Conservation (phyloP, 2,888 invertebrate species). For the Drosophila merina region DNA sequence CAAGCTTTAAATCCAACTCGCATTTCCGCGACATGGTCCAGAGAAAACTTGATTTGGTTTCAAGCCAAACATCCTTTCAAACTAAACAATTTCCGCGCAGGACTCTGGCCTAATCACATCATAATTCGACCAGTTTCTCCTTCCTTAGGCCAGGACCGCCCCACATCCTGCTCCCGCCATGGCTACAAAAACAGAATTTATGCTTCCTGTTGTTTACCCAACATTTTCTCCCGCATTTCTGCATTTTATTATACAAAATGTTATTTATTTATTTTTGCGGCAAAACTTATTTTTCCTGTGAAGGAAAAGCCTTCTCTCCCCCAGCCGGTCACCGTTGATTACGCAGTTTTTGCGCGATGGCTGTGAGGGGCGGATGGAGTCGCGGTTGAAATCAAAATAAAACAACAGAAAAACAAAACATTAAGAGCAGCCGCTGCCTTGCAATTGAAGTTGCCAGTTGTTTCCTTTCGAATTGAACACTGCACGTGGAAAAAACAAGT, state of each 20-base stretch:
- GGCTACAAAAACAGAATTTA: constrained; percentile 40
- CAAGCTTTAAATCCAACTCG: too few species aligned
- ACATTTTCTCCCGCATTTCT: constrained; percentile 8
- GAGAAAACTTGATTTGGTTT: constrained; percentile 1
- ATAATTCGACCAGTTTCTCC: constrained; percentile 42
- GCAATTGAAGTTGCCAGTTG: constrained; percentile 42
- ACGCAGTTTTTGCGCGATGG: constrained; percentile 43
- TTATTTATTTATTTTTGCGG: constrained; percentile 68
- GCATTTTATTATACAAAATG: constrained; percentile 53
- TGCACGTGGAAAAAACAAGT: constrained; percentile 23
- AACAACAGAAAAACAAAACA: constrained; percentile 58
- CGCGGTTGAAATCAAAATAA: constrained; percentile 45
- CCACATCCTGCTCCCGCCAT: neutral
- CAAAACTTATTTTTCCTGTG: constrained; percentile 57
- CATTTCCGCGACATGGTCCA: too few species aligned
- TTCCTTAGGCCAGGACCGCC: neutral
- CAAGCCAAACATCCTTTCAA: neutral
- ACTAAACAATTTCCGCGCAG: constrained; percentile 40
- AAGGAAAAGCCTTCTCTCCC: neutral
- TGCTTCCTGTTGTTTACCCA: constrained; percentile 66
- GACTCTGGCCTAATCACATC: constrained; percentile 51
- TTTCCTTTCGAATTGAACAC: constrained; percentile 45
- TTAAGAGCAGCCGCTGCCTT: constrained; percentile 57
- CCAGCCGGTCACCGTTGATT: constrained; percentile 39
- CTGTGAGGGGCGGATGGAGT: constrained; percentile 11